Evolutionary conservation across 2,888 invertebrate species (phyloP).

Genomic region (Tetramorium bicarinatum): DNA sequence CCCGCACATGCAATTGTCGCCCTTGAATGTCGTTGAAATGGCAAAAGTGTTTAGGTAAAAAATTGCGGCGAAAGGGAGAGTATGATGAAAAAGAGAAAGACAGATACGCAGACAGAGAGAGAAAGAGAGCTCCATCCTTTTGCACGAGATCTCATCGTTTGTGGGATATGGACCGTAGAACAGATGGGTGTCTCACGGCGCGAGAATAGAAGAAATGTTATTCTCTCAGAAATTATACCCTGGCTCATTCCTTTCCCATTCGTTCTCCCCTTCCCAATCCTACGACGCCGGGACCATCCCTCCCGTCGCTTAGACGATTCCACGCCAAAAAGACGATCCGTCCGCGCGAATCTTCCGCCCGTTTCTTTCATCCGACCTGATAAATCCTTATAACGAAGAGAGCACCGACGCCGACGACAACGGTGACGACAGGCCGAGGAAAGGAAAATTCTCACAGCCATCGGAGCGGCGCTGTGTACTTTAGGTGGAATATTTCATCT

Average conservation of each 20-base stretch:
- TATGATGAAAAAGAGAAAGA: neutral
- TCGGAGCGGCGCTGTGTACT: conserved; percentile 63
- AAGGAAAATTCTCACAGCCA: conserved; percentile 72
- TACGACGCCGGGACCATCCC: conserved; percentile 25
- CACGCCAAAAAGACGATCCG: conserved; percentile 62
- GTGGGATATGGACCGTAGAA: conserved; percentile 78
- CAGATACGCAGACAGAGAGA: neutral
- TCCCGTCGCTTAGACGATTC: conserved; percentile 53
- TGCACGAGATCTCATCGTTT: conserved; percentile 58
- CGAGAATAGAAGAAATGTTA: conserved; percentile 76
- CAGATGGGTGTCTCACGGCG: conserved; percentile 77
- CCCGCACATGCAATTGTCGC: conserved; percentile 66
- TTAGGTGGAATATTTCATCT: conserved; percentile 73
- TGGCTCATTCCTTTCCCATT: conserved; percentile 30
- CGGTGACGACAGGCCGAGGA: conserved; percentile 40
- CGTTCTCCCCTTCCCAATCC: neutral
- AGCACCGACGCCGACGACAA: neutral
- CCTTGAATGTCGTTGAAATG: conserved; percentile 64
- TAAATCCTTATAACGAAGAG: conserved; percentile 71
- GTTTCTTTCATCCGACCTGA: conserved; percentile 71
- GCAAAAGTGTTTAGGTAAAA: conserved; percentile 79
- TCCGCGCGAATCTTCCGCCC: conserved; percentile 66
- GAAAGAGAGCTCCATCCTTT: conserved; percentile 70
- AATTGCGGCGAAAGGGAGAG: conserved; percentile 73
- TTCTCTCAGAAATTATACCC: conserved; percentile 81